Evolutionary conservation across 2,888 invertebrate genomes (phyloP), one percentile per base, ranked within the genome.

Genomic region (Xanthia icteritia): DNA sequence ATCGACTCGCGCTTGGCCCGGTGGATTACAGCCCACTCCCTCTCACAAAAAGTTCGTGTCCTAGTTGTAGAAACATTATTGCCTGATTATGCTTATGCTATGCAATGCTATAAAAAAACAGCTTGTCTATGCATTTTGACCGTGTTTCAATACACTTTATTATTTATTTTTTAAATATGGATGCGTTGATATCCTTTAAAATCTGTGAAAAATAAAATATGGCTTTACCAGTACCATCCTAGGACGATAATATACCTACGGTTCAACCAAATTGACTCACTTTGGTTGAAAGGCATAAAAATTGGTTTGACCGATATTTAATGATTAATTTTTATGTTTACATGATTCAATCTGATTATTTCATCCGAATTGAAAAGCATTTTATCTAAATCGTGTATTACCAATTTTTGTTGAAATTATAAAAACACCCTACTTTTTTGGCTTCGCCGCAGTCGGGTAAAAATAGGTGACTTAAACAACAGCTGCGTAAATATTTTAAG

Each of bases 401-500:
- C 11, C 9, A 20, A 23, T 68, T 31, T 15, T 31, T 66, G 20
- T 66, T 66, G 11, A 11, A 31, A 51, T 17, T 13, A 45, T 45
- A 45, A 45, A 13, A 13, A 13, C 13, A 15, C 4, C 45, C 13
- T 42, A 11, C 42, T 42, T 42, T 42, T 39, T 11, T 42, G 11
- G 9, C 11, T 42, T 42, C 42, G 3, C 42, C 0, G 3, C 13
- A 45, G 45, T 45, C 13, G 13, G 13, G 45, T 45, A 45, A 13
- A n/a, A 42, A 23, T 17, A 3, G 4, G 15, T 48, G 2, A 42
- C 63, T 48, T n/a, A 2, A n/a, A 1, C 3, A 51, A 1, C 64
- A 58, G 17, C 5, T 78, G 64, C 1, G 15, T 58, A 58, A 81
- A 65, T 74, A 74, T 74, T 78, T 64, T 20, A 73, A 78, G 56